Percentiles rank a stretch among this genome's conserved stretches.
These are phyloP conservation scores for Platypus cylindrus DNA, from an alignment of 2,888 invertebrate species.

Conservation along the genomic window DNA sequence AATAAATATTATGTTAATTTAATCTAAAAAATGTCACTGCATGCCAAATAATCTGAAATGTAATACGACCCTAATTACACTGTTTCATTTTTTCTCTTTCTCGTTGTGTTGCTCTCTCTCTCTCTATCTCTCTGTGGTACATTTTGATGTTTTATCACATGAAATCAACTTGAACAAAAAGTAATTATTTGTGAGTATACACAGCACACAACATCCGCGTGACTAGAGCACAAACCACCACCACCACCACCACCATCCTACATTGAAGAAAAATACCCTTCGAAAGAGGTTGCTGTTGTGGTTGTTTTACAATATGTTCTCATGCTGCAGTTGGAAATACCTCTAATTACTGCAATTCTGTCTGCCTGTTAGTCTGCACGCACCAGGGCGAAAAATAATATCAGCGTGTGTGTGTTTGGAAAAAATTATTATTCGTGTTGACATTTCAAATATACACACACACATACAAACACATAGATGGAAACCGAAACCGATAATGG, in stretches of 20 bases:
- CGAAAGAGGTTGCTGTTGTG: too few relatives aligned
- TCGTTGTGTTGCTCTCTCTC: too few relatives aligned
- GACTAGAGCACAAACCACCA: constrained; percentile 28
- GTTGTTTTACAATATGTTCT: constrained; percentile 24
- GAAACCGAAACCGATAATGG: constrained; percentile 10
- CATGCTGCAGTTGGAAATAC: constrained; percentile 32
- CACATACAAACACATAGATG: constrained; percentile 13
- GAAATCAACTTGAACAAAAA: constrained; percentile 26
- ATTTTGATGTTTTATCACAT: constrained; percentile 22
- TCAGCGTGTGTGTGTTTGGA: constrained; percentile 8
- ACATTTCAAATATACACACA: constrained; percentile 17
- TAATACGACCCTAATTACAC: too few relatives aligned
- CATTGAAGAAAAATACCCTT: too few relatives aligned
- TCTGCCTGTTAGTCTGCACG: constrained; percentile 34
- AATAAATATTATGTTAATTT: too few relatives aligned
- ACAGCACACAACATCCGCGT: constrained; percentile 31
- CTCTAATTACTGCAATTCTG: constrained; percentile 31
- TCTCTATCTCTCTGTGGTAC: constrained; percentile 3
- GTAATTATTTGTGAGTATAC: constrained; percentile 31
- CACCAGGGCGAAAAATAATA: constrained; percentile 19
- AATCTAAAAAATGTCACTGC: too few relatives aligned
- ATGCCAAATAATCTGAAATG: too few relatives aligned
- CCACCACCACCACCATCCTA: too few relatives aligned
- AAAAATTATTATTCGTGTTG: constrained; percentile 20
- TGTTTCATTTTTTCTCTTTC: too few relatives aligned